phyloP scores from a whole-genome alignment of 2,113 vertebrate species.

The Thunnus thynnus region DNA sequence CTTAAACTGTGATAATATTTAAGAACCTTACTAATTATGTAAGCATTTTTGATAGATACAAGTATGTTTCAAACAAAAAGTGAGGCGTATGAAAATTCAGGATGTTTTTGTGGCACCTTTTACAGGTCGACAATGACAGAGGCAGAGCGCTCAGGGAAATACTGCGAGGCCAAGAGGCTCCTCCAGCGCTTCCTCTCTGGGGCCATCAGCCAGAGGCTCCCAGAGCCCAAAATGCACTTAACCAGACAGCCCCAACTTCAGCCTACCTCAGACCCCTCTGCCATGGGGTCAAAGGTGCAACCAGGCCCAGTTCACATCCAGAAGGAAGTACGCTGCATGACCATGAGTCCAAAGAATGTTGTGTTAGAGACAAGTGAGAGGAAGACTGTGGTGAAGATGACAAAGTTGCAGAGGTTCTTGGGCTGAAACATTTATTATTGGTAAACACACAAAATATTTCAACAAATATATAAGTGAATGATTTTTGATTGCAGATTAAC shows the following conservation, averaged over 20 bases:
- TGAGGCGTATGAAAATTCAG: neutral
- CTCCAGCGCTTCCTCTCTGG: conserved; percentile 54
- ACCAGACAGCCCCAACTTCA: neutral
- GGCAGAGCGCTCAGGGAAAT: conserved; percentile 10
- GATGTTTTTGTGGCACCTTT: neutral
- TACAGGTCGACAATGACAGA: conserved; percentile 12
- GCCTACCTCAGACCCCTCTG: neutral
- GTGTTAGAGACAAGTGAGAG: conserved; percentile 15
- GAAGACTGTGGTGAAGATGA: conserved; percentile 23
- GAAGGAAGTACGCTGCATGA: neutral
- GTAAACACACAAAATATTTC: too few relatives aligned
- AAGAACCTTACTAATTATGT: too few relatives aligned
- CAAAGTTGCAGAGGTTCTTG: conserved; percentile 1
- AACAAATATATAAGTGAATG: too few relatives aligned
- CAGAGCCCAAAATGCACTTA: neutral
- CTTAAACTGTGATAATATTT: too few relatives aligned
- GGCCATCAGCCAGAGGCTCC: conserved; percentile 38
- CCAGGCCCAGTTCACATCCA: neutral
- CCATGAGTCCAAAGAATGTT: neutral
- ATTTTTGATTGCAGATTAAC: neutral
- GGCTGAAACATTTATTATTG: neutral
- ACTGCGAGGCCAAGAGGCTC: conserved; percentile 40
- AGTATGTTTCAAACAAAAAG: too few relatives aligned
- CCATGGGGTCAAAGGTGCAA: neutral
- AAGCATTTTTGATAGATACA: too few relatives aligned